Evolutionary conservation across 2,797 vertebrate species (phyloP).

Genomic region (Oryzias sinensis): DNA sequence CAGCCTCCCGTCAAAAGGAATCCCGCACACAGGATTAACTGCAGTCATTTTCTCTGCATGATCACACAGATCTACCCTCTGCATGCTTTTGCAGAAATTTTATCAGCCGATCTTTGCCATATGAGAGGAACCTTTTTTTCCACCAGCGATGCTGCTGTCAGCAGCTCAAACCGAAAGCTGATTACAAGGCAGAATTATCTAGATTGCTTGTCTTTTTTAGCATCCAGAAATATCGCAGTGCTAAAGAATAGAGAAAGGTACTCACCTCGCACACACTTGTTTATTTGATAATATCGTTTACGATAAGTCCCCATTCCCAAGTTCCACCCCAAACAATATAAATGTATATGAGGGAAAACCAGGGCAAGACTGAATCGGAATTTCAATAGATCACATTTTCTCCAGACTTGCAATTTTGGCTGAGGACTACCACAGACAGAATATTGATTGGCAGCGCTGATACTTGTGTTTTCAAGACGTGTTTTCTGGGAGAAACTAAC

Average conservation of each 20-base stretch:
- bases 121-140: conserved; percentile 46
- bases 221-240: conserved; percentile 54
- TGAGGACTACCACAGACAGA: conserved; percentile 42
- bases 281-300: conserved; percentile 75
- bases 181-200: conserved; percentile 73
- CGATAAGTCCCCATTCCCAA: conserved; percentile 59
- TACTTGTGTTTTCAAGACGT: conserved; percentile 30
- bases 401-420: conserved; percentile 72
- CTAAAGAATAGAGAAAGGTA: conserved; percentile 49
- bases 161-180: conserved; percentile 65
- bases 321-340: conserved; percentile 79
- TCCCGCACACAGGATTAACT: conserved; percentile 49
- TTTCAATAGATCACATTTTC: conserved; percentile 71
- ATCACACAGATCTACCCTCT: conserved; percentile 50
- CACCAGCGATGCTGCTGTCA: conserved; percentile 41
- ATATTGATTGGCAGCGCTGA: conserved; percentile 68
- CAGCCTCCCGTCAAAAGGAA: conserved; percentile 14
- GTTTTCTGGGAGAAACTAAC: conserved; percentile 17
- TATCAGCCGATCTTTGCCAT: conserved; percentile 53
- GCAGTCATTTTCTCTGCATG: conserved; percentile 53
- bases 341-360: conserved; percentile 82
- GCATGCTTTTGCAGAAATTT: conserved; percentile 26
- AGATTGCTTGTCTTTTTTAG: conserved; percentile 63
- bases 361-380: conserved; percentile 72
- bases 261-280: conserved; percentile 57